Evolutionary conservation across 2,797 vertebrate species (phyloP), one percentile per base, ranked within the genome.

Genomic region (Aldrovandia affinis): DNA sequence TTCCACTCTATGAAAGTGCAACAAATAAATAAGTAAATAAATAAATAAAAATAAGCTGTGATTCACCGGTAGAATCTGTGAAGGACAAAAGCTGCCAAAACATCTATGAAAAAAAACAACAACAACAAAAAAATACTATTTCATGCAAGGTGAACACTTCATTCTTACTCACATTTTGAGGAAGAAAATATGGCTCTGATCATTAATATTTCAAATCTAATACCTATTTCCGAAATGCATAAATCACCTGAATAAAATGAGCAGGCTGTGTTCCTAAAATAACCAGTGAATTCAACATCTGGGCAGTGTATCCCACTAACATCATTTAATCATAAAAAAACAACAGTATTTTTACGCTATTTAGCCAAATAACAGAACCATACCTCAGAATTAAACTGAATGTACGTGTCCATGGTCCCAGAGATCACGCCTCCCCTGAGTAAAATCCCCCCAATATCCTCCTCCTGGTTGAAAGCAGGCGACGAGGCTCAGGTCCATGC

Each of bases 311-410:
- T 33, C 61, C 39, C 63, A 81, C 22, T 36, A 54, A 20, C 25
- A 30, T 28, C 5, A 0, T 39, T 39, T 20, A 36, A 18, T 70
- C 15, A 25, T 42, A 25, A 65, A 61, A 22, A 59, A 65, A 78
- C 39, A n/a, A 15, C 7, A 1, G 9, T 33, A 42, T 44, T 59
- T n/a, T 47, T 39, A 44, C 36, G 30, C 59, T 9, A 18, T 28
- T 44, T 15, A 52, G 47, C 80, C 57, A 54, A 59, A 84, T 55
- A n/a, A 70, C 82, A 89, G 92, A 84, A 87, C 91, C 96, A 87
- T 97, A 98, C 97, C 97, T 98, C 97, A 91, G 95, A 94, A 91
- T 94, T 95, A 94, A 97, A 94, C 93, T 95, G 94, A 87, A 94
- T 96, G 88, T 91, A 95, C 85, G 94, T 92, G 89, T 98, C 97